These are phyloP conservation scores for Hirundo rustica DNA, from an alignment of 2,797 vertebrate genomes.

Conservation along the genomic window DNA sequence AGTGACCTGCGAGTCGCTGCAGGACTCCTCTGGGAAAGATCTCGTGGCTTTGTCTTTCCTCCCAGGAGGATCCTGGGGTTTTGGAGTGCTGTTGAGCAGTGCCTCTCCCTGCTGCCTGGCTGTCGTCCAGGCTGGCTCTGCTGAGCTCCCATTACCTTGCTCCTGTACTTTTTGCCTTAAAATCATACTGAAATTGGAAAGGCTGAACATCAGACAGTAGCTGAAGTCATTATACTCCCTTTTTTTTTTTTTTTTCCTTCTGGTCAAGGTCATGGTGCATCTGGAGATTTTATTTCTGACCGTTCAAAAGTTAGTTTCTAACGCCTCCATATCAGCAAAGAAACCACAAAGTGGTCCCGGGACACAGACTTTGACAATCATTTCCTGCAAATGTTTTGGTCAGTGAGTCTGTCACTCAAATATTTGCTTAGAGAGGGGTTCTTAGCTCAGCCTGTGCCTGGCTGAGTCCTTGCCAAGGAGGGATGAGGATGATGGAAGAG, in stretches of 20 bases:
- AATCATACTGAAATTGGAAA: not conserved
- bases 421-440: not conserved
- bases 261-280: not conserved
- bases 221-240: not conserved
- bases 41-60: not conserved
- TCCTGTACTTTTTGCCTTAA: not conserved
- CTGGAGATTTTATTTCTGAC: not conserved
- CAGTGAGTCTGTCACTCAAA: not conserved
- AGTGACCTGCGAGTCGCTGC: not conserved
- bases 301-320: not conserved
- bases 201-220: not conserved
- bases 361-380: not conserved
- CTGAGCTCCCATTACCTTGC: accelerated
- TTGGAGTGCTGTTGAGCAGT: not conserved
- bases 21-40: not conserved
- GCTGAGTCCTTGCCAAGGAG: not conserved
- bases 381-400: not conserved
- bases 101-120: not conserved
- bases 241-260: not conserved
- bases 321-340: not conserved
- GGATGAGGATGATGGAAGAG: not conserved
- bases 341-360: not conserved
- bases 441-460: not conserved
- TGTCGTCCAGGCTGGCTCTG: not conserved
- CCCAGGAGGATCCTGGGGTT: accelerated